Percentiles rank a stretch among this genome's conserved stretches.
phyloP scores from a whole-genome alignment of 2,888 invertebrate genomes.

The Drosophila bunnanda region DNA sequence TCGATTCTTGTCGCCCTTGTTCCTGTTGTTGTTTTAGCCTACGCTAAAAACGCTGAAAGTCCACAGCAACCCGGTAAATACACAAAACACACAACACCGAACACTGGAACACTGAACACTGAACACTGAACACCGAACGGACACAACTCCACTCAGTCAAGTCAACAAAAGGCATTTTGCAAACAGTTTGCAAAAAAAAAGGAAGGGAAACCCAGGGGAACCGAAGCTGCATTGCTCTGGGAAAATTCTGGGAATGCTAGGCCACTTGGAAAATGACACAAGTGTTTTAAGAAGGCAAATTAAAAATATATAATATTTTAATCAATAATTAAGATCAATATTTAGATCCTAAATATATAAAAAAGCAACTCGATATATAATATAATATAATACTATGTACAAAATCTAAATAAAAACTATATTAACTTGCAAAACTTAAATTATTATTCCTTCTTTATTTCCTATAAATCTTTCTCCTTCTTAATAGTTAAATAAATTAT shows the following conservation, averaged over 20 bases:
- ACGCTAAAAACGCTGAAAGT: constrained; percentile 39
- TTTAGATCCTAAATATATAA: neutral
- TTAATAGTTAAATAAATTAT: neutral
- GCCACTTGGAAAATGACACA: neutral
- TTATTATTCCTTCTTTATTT: neutral
- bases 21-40: constrained; percentile 47
- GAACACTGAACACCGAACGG: constrained; percentile 24
- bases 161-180: constrained; percentile 73
- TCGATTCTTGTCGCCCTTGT: constrained; percentile 56
- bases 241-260: neutral
- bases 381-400: neutral
- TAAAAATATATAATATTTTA: too few relatives aligned
- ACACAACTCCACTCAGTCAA: constrained; percentile 34
- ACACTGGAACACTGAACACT: constrained; percentile 18
- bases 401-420: neutral
- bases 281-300: neutral
- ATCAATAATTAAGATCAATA: neutral
- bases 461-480: neutral
- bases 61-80: constrained; percentile 40
- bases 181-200: constrained; percentile 40
- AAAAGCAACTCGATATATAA: neutral
- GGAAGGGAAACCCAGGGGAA: constrained; percentile 9
- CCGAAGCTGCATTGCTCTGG: constrained; percentile 25
- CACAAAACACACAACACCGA: constrained; percentile 11
- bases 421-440: neutral